phyloP scores from a whole-genome alignment of 2,113 vertebrate species.

The Hippocampus comes region DNA sequence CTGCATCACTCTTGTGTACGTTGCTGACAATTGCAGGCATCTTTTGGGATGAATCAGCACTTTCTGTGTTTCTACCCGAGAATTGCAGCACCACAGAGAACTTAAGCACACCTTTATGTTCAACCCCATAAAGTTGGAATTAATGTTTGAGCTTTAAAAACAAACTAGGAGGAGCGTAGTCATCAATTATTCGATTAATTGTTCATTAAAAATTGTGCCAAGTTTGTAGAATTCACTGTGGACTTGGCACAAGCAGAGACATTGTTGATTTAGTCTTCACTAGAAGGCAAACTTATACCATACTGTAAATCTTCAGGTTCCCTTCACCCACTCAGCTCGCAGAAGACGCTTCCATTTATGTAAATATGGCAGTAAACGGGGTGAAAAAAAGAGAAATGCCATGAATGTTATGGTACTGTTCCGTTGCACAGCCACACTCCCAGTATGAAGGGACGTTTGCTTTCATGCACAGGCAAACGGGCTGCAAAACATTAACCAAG shows the following conservation, averaged over 20 bases:
- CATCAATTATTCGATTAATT: not conserved
- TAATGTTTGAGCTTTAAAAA: not conserved
- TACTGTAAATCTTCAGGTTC: conserved; percentile 34
- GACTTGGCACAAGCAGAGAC: not conserved
- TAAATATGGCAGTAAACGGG: not conserved
- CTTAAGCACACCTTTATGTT: conserved; percentile 11
- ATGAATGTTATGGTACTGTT: conserved; percentile 28
- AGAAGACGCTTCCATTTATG: conserved; percentile 41
- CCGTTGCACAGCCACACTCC: conserved; percentile 11
- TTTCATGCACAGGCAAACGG: conserved; percentile 22
- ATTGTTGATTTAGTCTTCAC: not conserved
- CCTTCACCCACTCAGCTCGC: conserved; percentile 43
- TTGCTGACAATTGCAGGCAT: conserved; percentile 21
- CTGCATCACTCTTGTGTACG: conserved; percentile 11
- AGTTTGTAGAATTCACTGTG: not conserved
- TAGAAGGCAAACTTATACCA: not conserved
- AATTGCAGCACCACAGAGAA: conserved; percentile 32
- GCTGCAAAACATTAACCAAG: conserved; percentile 34
- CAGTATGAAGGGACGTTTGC: conserved; percentile 12
- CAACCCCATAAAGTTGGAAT: not conserved
- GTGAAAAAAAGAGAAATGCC: conserved; percentile 12
- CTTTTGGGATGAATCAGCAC: conserved; percentile 53
- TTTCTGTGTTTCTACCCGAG: conserved; percentile 40
- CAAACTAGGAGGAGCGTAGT: not conserved
- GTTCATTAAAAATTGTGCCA: not conserved